Conservation (phyloP, 2,888 invertebrate species). For the Quadroppia sp. region DNA sequence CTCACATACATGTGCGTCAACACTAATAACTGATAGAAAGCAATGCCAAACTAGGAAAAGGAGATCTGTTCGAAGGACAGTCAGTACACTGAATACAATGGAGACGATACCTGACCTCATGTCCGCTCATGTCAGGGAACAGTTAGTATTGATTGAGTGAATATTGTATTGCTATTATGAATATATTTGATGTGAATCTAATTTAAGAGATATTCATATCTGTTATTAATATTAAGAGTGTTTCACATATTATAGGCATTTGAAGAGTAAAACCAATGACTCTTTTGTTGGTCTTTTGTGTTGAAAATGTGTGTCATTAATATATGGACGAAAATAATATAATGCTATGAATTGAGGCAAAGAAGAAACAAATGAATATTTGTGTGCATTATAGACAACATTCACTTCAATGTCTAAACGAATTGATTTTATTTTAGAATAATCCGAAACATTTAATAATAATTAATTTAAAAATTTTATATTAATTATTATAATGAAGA, state of each 20-base stretch:
- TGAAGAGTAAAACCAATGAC: conserved; percentile 8
- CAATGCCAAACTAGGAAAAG: not conserved
- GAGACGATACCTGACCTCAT: conserved; percentile 24
- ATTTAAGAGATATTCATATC: conserved; percentile 33
- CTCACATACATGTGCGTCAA: not conserved
- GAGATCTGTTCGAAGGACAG: not conserved
- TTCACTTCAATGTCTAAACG: not conserved
- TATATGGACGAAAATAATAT: not conserved
- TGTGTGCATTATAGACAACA: not conserved
- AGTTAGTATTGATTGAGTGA: not conserved
- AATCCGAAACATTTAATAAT: conserved; percentile 31
- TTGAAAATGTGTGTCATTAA: conserved; percentile 27
- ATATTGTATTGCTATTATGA: not conserved
- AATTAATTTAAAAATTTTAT: conserved; percentile 33
- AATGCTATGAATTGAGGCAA: not conserved
- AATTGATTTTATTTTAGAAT: conserved; percentile 19
- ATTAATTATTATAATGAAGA: conserved; percentile 30
- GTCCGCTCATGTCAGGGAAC: not conserved
- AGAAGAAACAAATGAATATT: not conserved
- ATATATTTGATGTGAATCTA: not conserved
- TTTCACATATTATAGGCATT: not conserved
- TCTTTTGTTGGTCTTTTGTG: not conserved
- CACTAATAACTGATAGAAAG: conserved; percentile 18
- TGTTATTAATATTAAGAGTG: not conserved
- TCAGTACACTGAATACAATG: conserved; percentile 14